Evolutionary conservation across 1,140 invertebrate species (phyloP), one percentile per base, ranked within the genome.

Genomic region (Wiebesia pumilae): DNA sequence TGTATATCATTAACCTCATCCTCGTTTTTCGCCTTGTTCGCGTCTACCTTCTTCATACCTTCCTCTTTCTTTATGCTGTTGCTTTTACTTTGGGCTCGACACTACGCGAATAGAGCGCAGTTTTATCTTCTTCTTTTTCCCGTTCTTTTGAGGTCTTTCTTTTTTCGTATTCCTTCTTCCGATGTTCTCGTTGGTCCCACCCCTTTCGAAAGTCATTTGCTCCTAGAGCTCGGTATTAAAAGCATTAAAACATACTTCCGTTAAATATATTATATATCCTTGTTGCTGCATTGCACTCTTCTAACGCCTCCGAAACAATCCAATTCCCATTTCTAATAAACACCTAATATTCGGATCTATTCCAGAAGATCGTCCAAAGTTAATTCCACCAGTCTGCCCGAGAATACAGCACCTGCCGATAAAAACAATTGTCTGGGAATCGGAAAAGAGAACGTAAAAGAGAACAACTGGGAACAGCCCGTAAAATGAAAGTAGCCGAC

Each of bases 1-100:
- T 92, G 91, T 93, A 93, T 93, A 93, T 93, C 92, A 93, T 92
- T 92, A 93, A 93, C 91, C 91, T 92, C 90, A 92, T 93, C 91
- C 91, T 92, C 91, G 89, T 93, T 92, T 92, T 93, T 93, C 87
- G 91, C 87, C 87, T 88, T 78, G 81, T 86, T 84, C 24, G n/a
- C 7, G 73, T 67, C 12, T 71, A 80, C 82, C 51, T 78, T 84
- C 24, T 40, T 84, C 67, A 27, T 38, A 10, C 30, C 58, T 54
- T n/a, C 38, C 73, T 21, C 73, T 67, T n/a, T 7, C 79, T 12
- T 14, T 38, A 79, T 7, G 30, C 21, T 62, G 14, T 35, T 58
- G 51, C 51, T 79, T 30, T 35, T 58, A 33, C 51, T 40, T 65
- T 38, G 19, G 9, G 0, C 7, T n/a, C 47, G n/a, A 80, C 24